phyloP scores from a whole-genome alignment of 2,113 vertebrate genomes.

The Pollachius pollachius region DNA sequence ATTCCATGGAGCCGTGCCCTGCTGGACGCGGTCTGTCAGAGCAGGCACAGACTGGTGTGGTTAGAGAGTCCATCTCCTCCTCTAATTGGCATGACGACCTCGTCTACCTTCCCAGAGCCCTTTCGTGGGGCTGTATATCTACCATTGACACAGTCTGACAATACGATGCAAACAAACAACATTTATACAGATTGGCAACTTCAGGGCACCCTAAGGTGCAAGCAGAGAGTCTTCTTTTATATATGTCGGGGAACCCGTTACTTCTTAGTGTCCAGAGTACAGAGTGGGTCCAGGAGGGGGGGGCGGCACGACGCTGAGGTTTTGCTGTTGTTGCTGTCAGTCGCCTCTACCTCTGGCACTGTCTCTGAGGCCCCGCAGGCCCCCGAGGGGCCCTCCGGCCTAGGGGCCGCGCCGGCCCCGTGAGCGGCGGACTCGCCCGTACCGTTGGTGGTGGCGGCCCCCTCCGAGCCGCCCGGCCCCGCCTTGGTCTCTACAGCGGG shows the following conservation, averaged over 20 bases:
- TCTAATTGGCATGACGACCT: conserved; percentile 86
- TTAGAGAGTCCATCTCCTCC: conserved; percentile 72
- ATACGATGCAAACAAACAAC: conserved; percentile 87
- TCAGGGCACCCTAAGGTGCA: conserved; percentile 85
- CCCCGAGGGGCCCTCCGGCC: conserved; percentile 55
- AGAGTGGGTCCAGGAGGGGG: conserved; percentile 70
- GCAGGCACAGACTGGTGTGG: conserved; percentile 99
- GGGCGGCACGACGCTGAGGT: conserved; percentile 76
- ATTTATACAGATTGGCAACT: conserved; percentile 96
- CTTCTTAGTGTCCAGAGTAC: conserved; percentile 85
- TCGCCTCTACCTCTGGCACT: conserved; percentile 65
- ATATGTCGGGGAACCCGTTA: conserved; percentile 76
- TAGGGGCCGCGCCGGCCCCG: conserved; percentile 58
- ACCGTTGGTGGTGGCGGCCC: conserved; percentile 64
- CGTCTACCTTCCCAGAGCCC: conserved; percentile 73
- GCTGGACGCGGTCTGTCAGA: conserved; percentile 28
- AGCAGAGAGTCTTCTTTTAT: conserved; percentile 68
- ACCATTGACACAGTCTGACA: conserved; percentile 94
- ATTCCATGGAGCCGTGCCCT: background rate
- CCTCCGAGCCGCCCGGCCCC: background rate
- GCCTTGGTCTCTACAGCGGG: background rate
- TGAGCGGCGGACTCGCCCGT: conserved; percentile 66
- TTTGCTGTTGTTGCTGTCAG: conserved; percentile 75
- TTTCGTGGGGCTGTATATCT: conserved; percentile 42
- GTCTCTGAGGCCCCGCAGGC: conserved; percentile 55